A percentile compares a stretch with the other conserved stretches of the same genome.
phyloP scores from a whole-genome alignment of 2,888 invertebrate species.

The Ectemnius lituratus region DNA sequence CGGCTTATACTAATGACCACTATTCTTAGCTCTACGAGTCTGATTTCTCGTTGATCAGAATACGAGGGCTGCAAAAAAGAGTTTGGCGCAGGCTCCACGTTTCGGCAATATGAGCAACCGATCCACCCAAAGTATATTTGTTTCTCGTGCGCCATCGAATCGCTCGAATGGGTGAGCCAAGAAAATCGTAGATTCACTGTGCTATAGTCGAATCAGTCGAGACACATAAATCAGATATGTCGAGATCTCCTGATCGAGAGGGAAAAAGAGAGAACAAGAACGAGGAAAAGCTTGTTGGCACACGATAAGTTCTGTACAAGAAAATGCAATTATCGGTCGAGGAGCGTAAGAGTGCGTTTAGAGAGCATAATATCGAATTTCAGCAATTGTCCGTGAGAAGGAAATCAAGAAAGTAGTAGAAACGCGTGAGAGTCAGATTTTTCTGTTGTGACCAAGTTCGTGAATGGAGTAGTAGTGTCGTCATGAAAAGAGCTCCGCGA shows the following conservation, averaged over 20 bases:
- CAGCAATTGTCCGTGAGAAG: neutral
- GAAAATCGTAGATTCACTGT: slow-evolving; percentile 6
- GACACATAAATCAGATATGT: slow-evolving; percentile 23
- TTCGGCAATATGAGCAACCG: neutral
- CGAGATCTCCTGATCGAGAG: no score
- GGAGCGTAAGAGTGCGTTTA: no score
- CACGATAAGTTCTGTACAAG: slow-evolving; percentile 20
- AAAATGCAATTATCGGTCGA: slow-evolving; percentile 43
- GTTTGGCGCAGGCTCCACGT: no score
- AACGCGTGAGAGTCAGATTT: slow-evolving; percentile 25
- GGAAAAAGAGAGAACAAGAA: no score
- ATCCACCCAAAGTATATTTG: no score
- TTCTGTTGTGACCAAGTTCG: slow-evolving; percentile 37
- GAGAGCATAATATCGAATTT: no score
- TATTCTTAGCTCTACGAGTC: no score
- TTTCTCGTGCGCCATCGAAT: no score
- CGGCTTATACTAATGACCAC: no score
- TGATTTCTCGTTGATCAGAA: no score
- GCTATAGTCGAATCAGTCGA: neutral
- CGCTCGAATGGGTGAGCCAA: slow-evolving; percentile 8
- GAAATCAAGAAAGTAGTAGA: neutral
- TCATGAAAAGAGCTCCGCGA: slow-evolving; percentile 16
- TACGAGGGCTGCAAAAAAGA: no score
- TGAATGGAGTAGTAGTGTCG: slow-evolving; percentile 42
- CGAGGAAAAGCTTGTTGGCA: slow-evolving; percentile 16